Conservation (phyloP, 2,113 vertebrate genomes). For the Lepisosteus osseus region DNA sequence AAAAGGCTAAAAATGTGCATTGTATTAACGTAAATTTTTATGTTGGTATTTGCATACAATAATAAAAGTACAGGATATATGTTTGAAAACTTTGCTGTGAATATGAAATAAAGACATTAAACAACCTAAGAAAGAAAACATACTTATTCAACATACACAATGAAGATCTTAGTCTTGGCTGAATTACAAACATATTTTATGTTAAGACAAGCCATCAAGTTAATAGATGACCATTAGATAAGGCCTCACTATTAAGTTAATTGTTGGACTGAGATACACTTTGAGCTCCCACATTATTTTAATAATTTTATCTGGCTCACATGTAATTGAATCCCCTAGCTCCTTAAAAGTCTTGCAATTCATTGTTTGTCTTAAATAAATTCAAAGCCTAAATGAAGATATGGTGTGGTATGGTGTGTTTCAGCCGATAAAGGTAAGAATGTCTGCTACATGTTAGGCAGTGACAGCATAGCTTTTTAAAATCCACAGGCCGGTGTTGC, state of each 20-base stretch:
- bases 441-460: conserved; percentile 16
- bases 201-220: too few species aligned
- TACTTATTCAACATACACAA: too few species aligned
- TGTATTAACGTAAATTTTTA: too few species aligned
- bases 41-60: too few species aligned
- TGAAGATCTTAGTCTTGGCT: too few species aligned
- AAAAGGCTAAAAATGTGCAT: too few species aligned
- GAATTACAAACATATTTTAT: too few species aligned
- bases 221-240: too few species aligned
- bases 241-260: not conserved
- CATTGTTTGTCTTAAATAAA: not conserved
- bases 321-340: conserved; percentile 6
- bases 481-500: not conserved
- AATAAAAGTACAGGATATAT: too few species aligned
- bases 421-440: conserved; percentile 21
- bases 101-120: too few species aligned
- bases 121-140: too few species aligned
- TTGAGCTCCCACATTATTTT: not conserved
- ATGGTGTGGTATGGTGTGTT: conserved; percentile 26
- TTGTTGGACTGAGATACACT: not conserved
- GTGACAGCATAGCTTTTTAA: conserved; percentile 22
- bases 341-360: conserved; percentile 7
- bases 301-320: not conserved
- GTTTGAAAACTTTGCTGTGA: too few species aligned
- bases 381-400: conserved; percentile 1